phyloP scores from a whole-genome alignment of 1,140 invertebrate species.

The Drosophila tsacasi region DNA sequence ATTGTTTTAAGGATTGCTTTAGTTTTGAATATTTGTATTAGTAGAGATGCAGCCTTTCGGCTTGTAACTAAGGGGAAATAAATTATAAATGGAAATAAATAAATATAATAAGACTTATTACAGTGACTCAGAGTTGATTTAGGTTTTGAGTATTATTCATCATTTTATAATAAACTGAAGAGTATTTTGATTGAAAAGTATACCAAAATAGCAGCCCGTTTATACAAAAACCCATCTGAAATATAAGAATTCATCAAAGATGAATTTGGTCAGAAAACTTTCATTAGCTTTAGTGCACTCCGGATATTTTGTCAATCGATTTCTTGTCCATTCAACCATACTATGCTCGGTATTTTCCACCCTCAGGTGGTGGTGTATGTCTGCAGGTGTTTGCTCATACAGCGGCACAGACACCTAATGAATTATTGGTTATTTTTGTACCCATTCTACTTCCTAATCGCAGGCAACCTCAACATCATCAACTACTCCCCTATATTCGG shows the following conservation, averaged over 20 bases:
- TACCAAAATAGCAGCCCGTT: not conserved
- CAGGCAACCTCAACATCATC: constrained; percentile 17
- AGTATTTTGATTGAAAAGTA: not conserved
- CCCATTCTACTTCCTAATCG: constrained; percentile 20
- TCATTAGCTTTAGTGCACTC: constrained; percentile 13
- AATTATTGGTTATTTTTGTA: constrained; percentile 47
- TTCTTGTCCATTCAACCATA: not conserved
- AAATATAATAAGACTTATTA: too few species aligned
- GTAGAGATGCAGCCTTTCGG: not conserved
- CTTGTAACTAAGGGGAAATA: not conserved
- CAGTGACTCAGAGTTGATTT: too few species aligned
- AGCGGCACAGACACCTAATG: constrained; percentile 41
- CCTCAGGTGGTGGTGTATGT: constrained; percentile 1
- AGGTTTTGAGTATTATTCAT: not conserved
- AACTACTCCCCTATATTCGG: not conserved
- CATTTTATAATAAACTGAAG: not conserved
- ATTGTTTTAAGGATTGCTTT: not conserved
- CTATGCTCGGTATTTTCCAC: constrained; percentile 2
- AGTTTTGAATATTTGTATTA: not conserved
- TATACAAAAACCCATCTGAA: not conserved
- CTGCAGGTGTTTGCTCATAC: constrained; percentile 41
- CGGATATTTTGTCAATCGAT: constrained; percentile 27
- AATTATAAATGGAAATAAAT: not conserved
- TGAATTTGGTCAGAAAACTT: not conserved
- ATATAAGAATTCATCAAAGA: not conserved